Evolutionary conservation across 2,888 invertebrate genomes (phyloP), one percentile per base, ranked within the genome.

Genomic region (Campoplex capitator): DNA sequence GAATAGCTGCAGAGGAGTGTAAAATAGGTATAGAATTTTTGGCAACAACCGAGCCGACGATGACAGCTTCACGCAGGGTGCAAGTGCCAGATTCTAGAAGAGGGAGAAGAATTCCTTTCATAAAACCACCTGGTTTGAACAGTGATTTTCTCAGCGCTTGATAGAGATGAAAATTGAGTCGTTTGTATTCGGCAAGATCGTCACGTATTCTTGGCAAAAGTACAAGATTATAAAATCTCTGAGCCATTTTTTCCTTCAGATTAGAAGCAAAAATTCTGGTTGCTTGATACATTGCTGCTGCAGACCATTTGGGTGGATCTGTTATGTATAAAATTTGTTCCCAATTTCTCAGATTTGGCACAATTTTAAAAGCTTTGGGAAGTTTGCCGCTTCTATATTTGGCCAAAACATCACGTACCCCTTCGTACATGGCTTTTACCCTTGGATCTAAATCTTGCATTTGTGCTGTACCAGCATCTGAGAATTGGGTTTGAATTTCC

Each of bases 211-310:
- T 96, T 0, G 99, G 99, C 65, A 99, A 94, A 16, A 99, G 95
- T n/a, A 99, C 98, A 83, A 98, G 95, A 95, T 98, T 98, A 92
- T 97, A 99, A 95, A 99, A 99, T 65, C 99, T 95, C 93, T 99
- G 99, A 0, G 99, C 99, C 98, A 99, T 98, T 92, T 98, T 97
- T 89, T 98, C 98, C 92, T 98, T 99, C 54, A 99, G 95, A 94
- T 99, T 99, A 0, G 99, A 99, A n/a, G 98, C 97, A 94, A 99
- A 99, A 91, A 99, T 98, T 93, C 99, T 96, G 0, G 98, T 98
- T 0, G 98, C 98, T 95, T 98, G 99, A 94, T 98, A 99, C 97
- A 99, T 98, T 0, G 99, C 98, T 67, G 99, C 99, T 28, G 99
- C 99, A 80, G 98, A 98, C 99, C 99, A 99, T 65, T 96, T 96